Percentiles rank a stretch among this genome's conserved stretches.
phyloP scores from a whole-genome alignment of 1,140 invertebrate species.

The Drosophila malerkotliana region DNA sequence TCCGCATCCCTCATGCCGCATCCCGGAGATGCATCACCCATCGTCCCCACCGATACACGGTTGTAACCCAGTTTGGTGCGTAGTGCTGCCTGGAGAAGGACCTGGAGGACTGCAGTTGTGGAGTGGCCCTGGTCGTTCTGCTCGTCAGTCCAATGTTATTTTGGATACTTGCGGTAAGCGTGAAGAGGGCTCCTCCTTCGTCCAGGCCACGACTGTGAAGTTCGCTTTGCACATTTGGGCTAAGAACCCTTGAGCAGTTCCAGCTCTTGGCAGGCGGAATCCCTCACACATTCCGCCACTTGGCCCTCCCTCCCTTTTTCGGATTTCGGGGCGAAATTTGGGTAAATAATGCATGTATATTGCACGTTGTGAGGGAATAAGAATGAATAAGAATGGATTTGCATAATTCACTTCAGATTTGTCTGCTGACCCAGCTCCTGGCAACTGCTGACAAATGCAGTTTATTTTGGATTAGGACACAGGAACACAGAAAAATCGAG shows the following conservation, averaged over 20 bases:
- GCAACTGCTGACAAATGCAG: conserved; percentile 56
- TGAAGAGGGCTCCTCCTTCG: conserved; percentile 33
- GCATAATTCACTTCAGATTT: conserved; percentile 48
- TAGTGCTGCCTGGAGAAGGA: conserved; percentile 31
- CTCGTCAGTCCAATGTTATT: conserved; percentile 64
- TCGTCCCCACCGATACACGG: background rate
- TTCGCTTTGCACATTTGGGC: conserved; percentile 76
- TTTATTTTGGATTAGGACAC: conserved; percentile 10
- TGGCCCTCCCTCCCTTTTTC: conserved; percentile 4
- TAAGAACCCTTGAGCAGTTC: conserved; percentile 67
- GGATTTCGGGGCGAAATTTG: conserved; percentile 15
- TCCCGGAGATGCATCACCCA: conserved; percentile 13
- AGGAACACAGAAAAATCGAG: background rate
- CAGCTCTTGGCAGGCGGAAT: conserved; percentile 27
- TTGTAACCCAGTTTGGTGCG: conserved; percentile 72
- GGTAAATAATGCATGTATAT: conserved; percentile 47
- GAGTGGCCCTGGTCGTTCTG: conserved; percentile 43
- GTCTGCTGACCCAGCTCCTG: conserved; percentile 45
- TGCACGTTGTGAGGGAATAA: conserved; percentile 21
- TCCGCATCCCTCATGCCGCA: conserved; percentile 36
- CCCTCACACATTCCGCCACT: conserved; percentile 16
- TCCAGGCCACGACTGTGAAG: conserved; percentile 55
- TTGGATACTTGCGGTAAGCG: conserved; percentile 63
- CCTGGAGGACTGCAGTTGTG: conserved; percentile 25
- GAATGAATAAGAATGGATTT: conserved; percentile 43